Conservation (phyloP, 2,888 invertebrate species). For the Copidosoma aretas region DNA sequence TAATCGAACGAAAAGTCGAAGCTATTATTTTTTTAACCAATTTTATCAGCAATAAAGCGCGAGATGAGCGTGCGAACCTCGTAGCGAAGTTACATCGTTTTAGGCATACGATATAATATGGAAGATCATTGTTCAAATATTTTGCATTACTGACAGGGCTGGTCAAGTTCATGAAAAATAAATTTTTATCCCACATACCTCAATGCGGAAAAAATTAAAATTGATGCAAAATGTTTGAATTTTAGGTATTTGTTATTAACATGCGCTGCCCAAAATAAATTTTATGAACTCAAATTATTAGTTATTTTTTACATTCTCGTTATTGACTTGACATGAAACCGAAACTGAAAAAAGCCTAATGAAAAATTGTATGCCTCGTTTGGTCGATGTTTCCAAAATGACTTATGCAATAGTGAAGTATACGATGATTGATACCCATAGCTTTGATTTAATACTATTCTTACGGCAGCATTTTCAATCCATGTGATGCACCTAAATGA, state of each 20-base stretch:
- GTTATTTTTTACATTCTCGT: constrained; percentile 53
- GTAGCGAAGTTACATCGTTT: too few species aligned
- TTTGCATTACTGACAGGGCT: constrained; percentile 28
- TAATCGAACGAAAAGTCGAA: neutral
- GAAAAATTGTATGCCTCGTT: constrained; percentile 45
- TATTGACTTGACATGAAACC: constrained; percentile 46
- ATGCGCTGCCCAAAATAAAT: constrained; percentile 57
- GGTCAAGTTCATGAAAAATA: too few species aligned
- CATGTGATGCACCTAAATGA: neutral
- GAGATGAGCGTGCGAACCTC: constrained; percentile 53
- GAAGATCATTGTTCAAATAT: too few species aligned
- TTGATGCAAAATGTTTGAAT: constrained; percentile 39
- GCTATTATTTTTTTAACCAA: neutral
- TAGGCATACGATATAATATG: too few species aligned
- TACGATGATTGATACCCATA: neutral
- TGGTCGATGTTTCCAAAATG: constrained; percentile 38
- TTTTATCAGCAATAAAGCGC: constrained; percentile 44
- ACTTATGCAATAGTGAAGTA: constrained; percentile 1
- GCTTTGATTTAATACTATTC: neutral
- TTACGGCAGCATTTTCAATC: neutral
- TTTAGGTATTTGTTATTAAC: constrained; percentile 58
- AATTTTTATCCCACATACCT: neutral
- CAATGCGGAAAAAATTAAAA: constrained; percentile 10
- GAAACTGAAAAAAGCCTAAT: constrained; percentile 54
- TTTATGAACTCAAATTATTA: constrained; percentile 45